Base-by-base conservation (phyloP, 1,140 invertebrate species). In the Tetranychus urticae region DNA sequence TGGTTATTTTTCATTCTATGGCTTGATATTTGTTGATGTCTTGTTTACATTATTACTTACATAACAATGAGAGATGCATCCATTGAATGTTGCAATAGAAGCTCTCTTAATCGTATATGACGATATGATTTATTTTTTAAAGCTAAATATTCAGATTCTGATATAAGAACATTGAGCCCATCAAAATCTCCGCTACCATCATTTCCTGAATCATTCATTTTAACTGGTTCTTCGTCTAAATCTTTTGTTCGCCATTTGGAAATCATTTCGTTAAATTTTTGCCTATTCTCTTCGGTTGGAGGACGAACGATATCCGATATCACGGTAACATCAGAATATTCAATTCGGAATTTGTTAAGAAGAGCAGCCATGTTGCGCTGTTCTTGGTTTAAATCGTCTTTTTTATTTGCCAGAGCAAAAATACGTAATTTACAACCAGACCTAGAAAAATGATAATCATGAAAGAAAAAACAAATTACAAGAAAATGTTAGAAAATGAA, bases 371-470 rank as follows among this genome's bases (percentile, higher is more conserved):
- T 75, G 69, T 73, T 74, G 66, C 73, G 69, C 65, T 78, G 75
- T 66, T 78, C 76, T 52, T 72, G 68, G 65, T 77, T 74, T 42
- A 78, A 66, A 62, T 77, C 75, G 63, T 74, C 71, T 42, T 81
- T 82, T 66, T 85, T 82, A 71, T 87, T 89, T 42, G 85, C 83
- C 61, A 93, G 73, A 42, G 89, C 73, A 65, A 96, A 97, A 0
- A 97, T 88, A 59, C 92, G 77, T 55, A 97, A 73, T 73, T 86
- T 88, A 69, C 88, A 88, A 62, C 80, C 80, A 54, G 81, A 77
- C 87, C 88, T 52, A 33, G 50, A 33, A 52, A n/a, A 47, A 3
- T 10, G 7, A 47, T 12, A 47, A 47, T 2, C 23, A n/a, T 3
- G 7, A 47, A n/a, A 47, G 46, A 47, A 47, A 47, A 47, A 23